phyloP scores from a whole-genome alignment of 2,797 vertebrate species.

The Geotrypetes seraphini region DNA sequence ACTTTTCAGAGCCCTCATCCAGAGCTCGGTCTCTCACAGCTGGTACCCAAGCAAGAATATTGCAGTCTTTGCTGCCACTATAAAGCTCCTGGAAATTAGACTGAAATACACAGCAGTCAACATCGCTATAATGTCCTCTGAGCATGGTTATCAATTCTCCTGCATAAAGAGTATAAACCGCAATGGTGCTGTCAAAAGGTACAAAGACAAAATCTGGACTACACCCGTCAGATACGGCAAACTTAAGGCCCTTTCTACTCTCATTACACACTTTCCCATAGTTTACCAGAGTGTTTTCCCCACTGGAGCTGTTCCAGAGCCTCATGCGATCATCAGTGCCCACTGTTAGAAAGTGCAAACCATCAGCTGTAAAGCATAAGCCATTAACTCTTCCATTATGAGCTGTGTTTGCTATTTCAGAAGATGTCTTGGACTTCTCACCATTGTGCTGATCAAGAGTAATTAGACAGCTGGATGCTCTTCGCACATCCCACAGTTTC shows the following conservation, averaged over 20 bases:
- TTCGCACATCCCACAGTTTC: slow-evolving; percentile 89
- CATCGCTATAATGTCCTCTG: slow-evolving; percentile 85
- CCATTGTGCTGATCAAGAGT: slow-evolving; percentile 90
- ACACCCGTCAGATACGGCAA: slow-evolving; percentile 80
- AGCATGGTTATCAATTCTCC: slow-evolving; percentile 76
- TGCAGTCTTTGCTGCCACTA: slow-evolving; percentile 86
- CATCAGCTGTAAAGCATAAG: slow-evolving; percentile 82
- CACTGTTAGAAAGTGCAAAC: slow-evolving; percentile 78
- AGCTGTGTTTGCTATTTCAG: slow-evolving; percentile 83
- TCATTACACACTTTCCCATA: slow-evolving; percentile 87
- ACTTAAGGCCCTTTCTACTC: slow-evolving; percentile 83
- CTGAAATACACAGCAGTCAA: slow-evolving; percentile 89
- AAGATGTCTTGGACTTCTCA: slow-evolving; percentile 79
- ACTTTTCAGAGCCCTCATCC: slow-evolving; percentile 62
- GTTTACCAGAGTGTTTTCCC: slow-evolving; percentile 93
- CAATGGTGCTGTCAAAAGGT: slow-evolving; percentile 74
- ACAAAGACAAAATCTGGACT: slow-evolving; percentile 90
- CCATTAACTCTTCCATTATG: slow-evolving; percentile 93
- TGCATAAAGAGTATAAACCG: slow-evolving; percentile 73
- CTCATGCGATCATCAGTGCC: slow-evolving; percentile 93
- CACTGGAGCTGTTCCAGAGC: slow-evolving; percentile 85
- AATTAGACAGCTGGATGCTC: slow-evolving; percentile 78
- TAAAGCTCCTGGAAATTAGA: slow-evolving; percentile 92
- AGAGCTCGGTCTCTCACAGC: slow-evolving; percentile 53
- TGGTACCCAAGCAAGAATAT: slow-evolving; percentile 89